Evolutionary conservation across 1,140 invertebrate genomes (phyloP), one percentile per base, ranked within the genome.

Genomic region (Tribolium castaneum): DNA sequence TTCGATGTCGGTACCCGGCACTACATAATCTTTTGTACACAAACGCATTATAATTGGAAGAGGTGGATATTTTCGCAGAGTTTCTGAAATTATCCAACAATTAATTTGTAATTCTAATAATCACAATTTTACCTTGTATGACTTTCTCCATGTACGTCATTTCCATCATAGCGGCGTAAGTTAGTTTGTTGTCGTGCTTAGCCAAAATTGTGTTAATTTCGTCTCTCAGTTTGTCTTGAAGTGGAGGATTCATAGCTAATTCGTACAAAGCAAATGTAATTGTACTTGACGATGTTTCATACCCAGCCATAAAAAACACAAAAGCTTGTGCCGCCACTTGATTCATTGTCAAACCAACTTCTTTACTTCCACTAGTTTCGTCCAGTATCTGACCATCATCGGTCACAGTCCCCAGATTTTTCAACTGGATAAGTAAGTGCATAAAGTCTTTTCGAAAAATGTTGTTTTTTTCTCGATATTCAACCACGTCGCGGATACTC

Each of bases 11-110:
- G 79, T 78, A 2, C 74, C 73, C 1, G 77, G 78, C 2, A 83
- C 49, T 19, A 34, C 72, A 25, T 91, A 92, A 9, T 88, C 85
- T 82, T 90, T 88, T 1, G 82, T 84, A 75, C 90, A 91, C 0
- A 83, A 0, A 6, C 91, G 86, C 74, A 91, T 90, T 0, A 90
- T 80, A 0, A 85, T 73, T 0, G 86, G 72, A 0, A 84, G 87
- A 1, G 91, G 84, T 3, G 92, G 87, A 87, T 90, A 90, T 16
- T 88, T 86, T 16, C 92, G 84, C 0, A 94, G 74, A 0, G 89
- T 87, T 85, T 94, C 93, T 78, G 78, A 7, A 86, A 85, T 14
- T 30, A 51, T 66, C 9, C 16, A n/a, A 75, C 45, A 13, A 71
- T 19, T 39, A 71, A 34, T 45, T 45, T n/a, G 16, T 51, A n/a